Evolutionary conservation across 2,113 vertebrate species (phyloP).

Genomic region (Onychostruthus taczanowskii): DNA sequence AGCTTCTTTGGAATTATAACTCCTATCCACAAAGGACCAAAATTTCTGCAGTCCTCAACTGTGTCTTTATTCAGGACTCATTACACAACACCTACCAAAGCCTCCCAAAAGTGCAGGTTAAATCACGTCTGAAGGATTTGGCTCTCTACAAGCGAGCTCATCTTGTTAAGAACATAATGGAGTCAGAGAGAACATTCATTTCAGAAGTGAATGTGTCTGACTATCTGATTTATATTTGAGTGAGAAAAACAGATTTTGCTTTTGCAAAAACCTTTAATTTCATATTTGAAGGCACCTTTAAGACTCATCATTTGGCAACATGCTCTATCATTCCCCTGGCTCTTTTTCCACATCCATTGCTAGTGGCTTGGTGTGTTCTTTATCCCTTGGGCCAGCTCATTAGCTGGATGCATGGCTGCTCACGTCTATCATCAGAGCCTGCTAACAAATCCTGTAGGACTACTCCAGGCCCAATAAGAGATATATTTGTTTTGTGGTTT

Average conservation of each 20-base stretch:
- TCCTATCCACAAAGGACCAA: constrained; percentile 56
- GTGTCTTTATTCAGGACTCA: constrained; percentile 30
- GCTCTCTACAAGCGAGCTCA: constrained; percentile 40
- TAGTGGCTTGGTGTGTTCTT: constrained; percentile 46
- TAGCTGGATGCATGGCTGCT: constrained; percentile 60
- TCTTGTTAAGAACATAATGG: constrained; percentile 68
- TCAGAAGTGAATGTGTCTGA: constrained; percentile 53
- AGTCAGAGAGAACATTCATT: constrained; percentile 64
- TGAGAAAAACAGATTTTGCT: constrained; percentile 51
- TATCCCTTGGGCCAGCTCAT: constrained; percentile 63
- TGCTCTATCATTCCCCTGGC: constrained; percentile 4
- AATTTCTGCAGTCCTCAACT: background rate
- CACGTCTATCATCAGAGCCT: constrained; percentile 34
- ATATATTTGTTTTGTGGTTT: constrained; percentile 63
- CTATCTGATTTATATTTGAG: constrained; percentile 25
- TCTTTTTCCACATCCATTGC: constrained; percentile 35
- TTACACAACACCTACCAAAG: background rate
- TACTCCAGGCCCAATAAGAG: constrained; percentile 36
- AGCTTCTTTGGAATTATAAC: constrained; percentile 67
- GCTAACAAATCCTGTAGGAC: constrained; percentile 52
- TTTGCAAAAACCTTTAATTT: constrained; percentile 30
- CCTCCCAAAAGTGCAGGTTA: constrained; percentile 18
- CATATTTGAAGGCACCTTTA: constrained; percentile 60
- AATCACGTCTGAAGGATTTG: constrained; percentile 6
- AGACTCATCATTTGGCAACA: constrained; percentile 50